phyloP scores from a whole-genome alignment of 2,797 vertebrate genomes.

The Xenopus petersii region DNA sequence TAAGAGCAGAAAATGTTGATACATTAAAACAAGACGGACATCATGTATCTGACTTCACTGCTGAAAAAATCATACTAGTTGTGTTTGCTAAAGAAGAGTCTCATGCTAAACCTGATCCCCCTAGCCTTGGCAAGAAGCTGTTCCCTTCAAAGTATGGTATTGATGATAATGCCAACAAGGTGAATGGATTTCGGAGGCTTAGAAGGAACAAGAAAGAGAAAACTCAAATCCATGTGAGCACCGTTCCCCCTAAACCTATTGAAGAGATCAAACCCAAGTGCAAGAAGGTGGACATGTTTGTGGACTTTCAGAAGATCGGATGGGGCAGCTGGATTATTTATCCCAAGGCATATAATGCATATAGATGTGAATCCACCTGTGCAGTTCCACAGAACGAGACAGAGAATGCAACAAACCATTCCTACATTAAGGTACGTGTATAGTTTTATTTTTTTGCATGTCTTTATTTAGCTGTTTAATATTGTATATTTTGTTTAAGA shows the following conservation, averaged over 20 bases:
- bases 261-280: slow-evolving; percentile 61
- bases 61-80: slow-evolving; percentile 72
- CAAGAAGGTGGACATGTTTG: slow-evolving; percentile 77
- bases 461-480: too few relatives aligned
- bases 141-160: slow-evolving; percentile 75
- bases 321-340: slow-evolving; percentile 86
- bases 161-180: slow-evolving; percentile 40
- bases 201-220: slow-evolving; percentile 73
- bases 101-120: slow-evolving; percentile 47
- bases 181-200: slow-evolving; percentile 60
- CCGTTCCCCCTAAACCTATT: rapidly evolving
- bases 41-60: slow-evolving; percentile 48
- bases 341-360: slow-evolving; percentile 81
- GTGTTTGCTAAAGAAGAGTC: slow-evolving; percentile 74
- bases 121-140: slow-evolving; percentile 74
- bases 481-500: too few relatives aligned
- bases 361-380: slow-evolving; percentile 81
- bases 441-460: too few relatives aligned
- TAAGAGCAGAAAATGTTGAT: rapidly evolving
- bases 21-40: rapidly evolving
- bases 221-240: slow-evolving; percentile 52
- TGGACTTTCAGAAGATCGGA: slow-evolving; percentile 83
- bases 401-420: slow-evolving; percentile 83
- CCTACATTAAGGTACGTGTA: slow-evolving; percentile 82
- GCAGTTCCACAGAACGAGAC: slow-evolving; percentile 75